Percentiles rank a stretch among this genome's conserved stretches.
These are phyloP conservation scores for Lomographa bimaculata DNA, from an alignment of 2,888 invertebrate genomes.

Conservation along the genomic window DNA sequence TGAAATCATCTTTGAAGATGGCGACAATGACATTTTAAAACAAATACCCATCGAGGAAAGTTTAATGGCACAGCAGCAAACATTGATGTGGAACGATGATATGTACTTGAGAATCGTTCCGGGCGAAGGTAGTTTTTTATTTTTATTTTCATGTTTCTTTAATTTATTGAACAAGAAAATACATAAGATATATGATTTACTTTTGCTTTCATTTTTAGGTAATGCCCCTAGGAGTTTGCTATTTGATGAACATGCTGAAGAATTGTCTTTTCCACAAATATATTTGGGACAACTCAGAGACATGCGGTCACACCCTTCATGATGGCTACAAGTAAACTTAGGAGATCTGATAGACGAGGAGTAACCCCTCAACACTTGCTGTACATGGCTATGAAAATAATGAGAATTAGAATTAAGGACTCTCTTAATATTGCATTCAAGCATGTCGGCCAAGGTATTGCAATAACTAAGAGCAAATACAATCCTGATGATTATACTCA, in stretches of 20 bases:
- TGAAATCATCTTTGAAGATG: slow-evolving; percentile 16
- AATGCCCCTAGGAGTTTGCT: slow-evolving; percentile 38
- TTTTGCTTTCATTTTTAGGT: slow-evolving; percentile 34
- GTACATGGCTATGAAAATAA: slow-evolving; percentile 44
- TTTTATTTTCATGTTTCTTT: slow-evolving; percentile 10
- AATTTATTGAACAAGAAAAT: slow-evolving; percentile 21
- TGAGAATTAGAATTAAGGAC: slow-evolving; percentile 33
- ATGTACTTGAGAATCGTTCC: slow-evolving; percentile 31
- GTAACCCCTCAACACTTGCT: slow-evolving; percentile 43
- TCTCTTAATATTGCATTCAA: slow-evolving; percentile 24
- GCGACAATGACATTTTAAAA: slow-evolving; percentile 24
- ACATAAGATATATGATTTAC: slow-evolving; percentile 11
- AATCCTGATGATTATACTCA: too few relatives aligned
- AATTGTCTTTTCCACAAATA: slow-evolving; percentile 53
- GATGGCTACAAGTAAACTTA: slow-evolving; percentile 40
- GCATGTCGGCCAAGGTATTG: slow-evolving; percentile 36
- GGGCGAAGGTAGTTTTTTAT: slow-evolving; percentile 19
- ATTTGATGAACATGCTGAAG: slow-evolving; percentile 53
- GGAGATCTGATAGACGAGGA: slow-evolving; percentile 45
- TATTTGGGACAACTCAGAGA: slow-evolving; percentile 11
- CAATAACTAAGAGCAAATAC: slow-evolving; percentile 31
- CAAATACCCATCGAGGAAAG: slow-evolving; percentile 31
- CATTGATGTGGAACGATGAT: slow-evolving; percentile 37
- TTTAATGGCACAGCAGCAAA: slow-evolving; percentile 36
- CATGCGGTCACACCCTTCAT: slow-evolving; percentile 12